These are phyloP conservation scores for Lysandra coridon DNA, from an alignment of 2,888 invertebrate species.

Conservation along the genomic window DNA sequence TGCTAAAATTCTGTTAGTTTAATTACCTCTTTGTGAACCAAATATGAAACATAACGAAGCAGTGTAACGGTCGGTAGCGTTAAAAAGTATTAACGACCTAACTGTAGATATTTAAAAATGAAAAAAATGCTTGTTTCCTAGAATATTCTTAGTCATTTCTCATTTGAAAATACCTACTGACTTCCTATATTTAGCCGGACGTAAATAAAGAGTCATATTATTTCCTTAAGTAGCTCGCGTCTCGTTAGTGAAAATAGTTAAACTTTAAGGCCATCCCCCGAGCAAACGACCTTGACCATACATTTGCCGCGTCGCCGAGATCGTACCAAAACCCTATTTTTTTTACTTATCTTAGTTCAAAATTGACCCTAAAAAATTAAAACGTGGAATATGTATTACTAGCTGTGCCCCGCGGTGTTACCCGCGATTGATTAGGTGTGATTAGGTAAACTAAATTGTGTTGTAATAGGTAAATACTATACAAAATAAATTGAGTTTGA, in stretches of 20 bases:
- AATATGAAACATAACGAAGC: not conserved
- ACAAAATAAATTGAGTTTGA: too few relatives aligned
- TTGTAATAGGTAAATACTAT: too few relatives aligned
- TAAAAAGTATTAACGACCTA: not conserved
- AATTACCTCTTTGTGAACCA: not conserved
- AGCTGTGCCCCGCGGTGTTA: too few relatives aligned
- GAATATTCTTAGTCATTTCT: not conserved
- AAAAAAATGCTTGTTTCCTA: not conserved
- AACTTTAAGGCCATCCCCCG: not conserved
- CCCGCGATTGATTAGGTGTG: too few relatives aligned
- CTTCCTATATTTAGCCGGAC: not conserved
- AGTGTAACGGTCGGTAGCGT: not conserved
- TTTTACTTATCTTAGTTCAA: too few relatives aligned
- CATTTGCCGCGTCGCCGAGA: too few relatives aligned
- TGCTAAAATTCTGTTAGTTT: not conserved
- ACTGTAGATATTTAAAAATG: not conserved
- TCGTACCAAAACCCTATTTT: too few relatives aligned
- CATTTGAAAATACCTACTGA: not conserved
- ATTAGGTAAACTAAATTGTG: too few relatives aligned
- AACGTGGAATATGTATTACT: too few relatives aligned
- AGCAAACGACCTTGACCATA: too few relatives aligned
- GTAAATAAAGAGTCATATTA: not conserved
- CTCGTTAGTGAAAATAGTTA: not conserved
- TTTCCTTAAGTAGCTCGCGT: not conserved
- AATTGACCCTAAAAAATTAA: too few relatives aligned